Base-by-base conservation (phyloP, 2,888 invertebrate genomes). In the Harpalus rubripes region DNA sequence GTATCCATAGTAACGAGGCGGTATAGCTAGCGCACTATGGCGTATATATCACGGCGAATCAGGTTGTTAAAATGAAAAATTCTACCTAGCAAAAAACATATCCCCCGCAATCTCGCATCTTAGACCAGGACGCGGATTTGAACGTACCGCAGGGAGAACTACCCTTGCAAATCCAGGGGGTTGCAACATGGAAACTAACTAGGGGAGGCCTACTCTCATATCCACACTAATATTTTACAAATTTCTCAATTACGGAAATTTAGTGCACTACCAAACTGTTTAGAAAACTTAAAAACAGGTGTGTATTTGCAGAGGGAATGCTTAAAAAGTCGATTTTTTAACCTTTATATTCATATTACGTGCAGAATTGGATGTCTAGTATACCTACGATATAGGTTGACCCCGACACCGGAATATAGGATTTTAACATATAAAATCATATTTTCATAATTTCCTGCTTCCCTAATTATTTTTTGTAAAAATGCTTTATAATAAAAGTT, bases 31-130 rank as follows among this genome's bases (percentile, higher is more conserved):
- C 44, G 10, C 44, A 52, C 44, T 12, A 52, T 52, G 44, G 10
- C 44, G 59, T 61, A 80, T 80, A 80, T 80, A 80, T 80, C 80
- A 80, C 61, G 39, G 18, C 59, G 61, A 80, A 80, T 80, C 59
- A 80, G 80, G 74, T 82, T 56, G 82, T 68, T 74, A 82, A 78
- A 22, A 78, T 78, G 78, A 84, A 78, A 84, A 78, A 84, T 78
- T 63, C 78, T 61, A 44, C 63, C 78, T 22, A 84, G 63, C 58
- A 63, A 78, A 83, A 83, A 84, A 76, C 58, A 41, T 58, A 15
- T 56, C 59, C 44, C 41, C 41, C 39, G 39, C 82, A 76, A 78
- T 84, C 78, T 84, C 78, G 56, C 72, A 76, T 56, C 76, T 76
- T 78, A 78, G 84, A 78, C 41, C 78, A 26, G 58, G 78, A 63